phyloP scores from a whole-genome alignment of 2,797 vertebrate species.

The Galagoides demidoff region DNA sequence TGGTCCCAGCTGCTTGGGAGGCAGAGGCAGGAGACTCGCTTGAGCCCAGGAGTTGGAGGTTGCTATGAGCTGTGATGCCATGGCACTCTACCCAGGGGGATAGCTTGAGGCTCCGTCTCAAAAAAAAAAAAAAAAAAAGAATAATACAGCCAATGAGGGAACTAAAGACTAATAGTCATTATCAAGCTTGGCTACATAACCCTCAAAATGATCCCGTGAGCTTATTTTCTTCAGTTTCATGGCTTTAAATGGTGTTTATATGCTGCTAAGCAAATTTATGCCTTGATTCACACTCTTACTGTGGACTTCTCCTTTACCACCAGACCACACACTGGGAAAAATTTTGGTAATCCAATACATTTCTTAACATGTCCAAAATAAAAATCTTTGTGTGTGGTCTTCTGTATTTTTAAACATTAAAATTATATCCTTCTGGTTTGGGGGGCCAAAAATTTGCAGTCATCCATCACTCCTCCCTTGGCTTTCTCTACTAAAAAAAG shows the following conservation, averaged over 20 bases:
- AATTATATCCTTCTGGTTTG: neutral
- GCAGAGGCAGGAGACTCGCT: too few species aligned
- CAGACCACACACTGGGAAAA: neutral
- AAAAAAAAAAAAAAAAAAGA: too few species aligned
- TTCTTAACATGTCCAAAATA: neutral
- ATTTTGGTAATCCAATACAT: neutral
- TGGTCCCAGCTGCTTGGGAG: too few species aligned
- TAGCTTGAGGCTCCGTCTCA: too few species aligned
- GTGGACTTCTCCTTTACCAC: neutral
- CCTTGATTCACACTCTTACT: neutral
- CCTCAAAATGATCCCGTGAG: neutral
- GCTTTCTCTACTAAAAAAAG: neutral
- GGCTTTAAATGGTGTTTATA: neutral
- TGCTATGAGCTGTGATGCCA: too few species aligned
- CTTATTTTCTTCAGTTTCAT: neutral
- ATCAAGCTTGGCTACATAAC: neutral
- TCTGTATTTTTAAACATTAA: neutral
- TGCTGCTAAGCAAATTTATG: neutral
- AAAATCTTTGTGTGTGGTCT: neutral
- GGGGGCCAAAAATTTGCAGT: neutral
- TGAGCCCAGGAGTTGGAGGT: too few species aligned
- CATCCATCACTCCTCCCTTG: neutral
- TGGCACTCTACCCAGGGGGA: too few species aligned
- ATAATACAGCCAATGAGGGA: neutral
- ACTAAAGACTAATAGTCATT: neutral